Evolutionary conservation across 2,888 invertebrate species (phyloP), one percentile per base, ranked within the genome.

Genomic region (Rhamnusium bicolor): DNA sequence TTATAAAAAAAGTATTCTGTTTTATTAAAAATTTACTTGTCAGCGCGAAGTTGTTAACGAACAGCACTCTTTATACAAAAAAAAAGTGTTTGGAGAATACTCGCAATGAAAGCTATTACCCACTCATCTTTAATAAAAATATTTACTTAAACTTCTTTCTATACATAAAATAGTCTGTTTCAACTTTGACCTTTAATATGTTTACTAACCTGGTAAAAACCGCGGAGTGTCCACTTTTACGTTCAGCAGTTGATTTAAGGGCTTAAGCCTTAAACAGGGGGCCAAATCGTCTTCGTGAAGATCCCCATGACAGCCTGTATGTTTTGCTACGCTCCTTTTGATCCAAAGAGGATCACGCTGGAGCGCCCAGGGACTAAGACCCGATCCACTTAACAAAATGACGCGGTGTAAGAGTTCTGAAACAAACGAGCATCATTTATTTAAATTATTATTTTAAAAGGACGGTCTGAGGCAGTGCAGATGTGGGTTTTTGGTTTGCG

Each of bases 351-450:
- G 95, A 86, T 95, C 95, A 81, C 94, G 92, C 88, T 96, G 95
- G 84, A 97, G 91, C 75, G 97, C 96, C 97, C 97, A 97, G 40
- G 96, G 96, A 84, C 96, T 96, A 79, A 97, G 90, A 21, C 96
- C 96, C 71, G 96, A 96, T 72, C 97, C 97, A 86, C 96, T 96
- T 87, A 96, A 92, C 85, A 97, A 90, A 84, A 97, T 94, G 81
- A 95, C 95, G 80, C 96, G 93, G 89, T 94, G 94, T 86, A 97
- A 92, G 81, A 97, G 91, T 89, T 96, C 96, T 96, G 91, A 82
- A 92, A 83, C 67, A 56, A 67, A 67, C 27, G 53, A 53, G 24
- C 29, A 74, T 71, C 91, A 87, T 89, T 86, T 29, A 63, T 61
- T 69, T 62, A 71, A 69, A 68, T 72, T 71, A 74, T 76, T 73